Evolutionary conservation across 2,113 vertebrate genomes (phyloP).

Genomic region (Apus apus): DNA sequence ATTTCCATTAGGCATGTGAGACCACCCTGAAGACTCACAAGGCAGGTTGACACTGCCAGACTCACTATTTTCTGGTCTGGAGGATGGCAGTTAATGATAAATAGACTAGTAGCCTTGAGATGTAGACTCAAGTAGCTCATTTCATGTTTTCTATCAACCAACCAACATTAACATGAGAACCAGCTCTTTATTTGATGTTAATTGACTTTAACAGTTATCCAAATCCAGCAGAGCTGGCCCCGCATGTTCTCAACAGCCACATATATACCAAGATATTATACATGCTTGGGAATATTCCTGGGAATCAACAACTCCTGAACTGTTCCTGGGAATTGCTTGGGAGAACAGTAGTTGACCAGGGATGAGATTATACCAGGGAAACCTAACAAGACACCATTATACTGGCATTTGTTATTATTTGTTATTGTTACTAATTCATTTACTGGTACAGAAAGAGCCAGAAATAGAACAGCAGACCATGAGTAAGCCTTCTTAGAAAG

Average conservation of each 20-base stretch:
- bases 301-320: not conserved
- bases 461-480: slow-evolving; percentile 1
- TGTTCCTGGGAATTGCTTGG: not conserved
- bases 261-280: not conserved
- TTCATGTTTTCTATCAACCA: not conserved
- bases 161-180: not conserved
- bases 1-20: not conserved
- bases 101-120: not conserved
- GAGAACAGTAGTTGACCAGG: not conserved
- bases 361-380: not conserved
- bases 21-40: not conserved
- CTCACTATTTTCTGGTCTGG: not conserved
- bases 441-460: not conserved
- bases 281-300: not conserved
- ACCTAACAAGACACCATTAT: not conserved
- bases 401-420: not conserved
- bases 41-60: not conserved
- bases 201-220: not conserved
- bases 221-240: not conserved
- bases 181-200: not conserved
- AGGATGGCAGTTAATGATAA: not conserved
- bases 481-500: slow-evolving; percentile 3
- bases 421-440: not conserved
- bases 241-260: not conserved
- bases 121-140: not conserved